Conservation (phyloP, 1,140 invertebrate species). For the Trypoxylus dichotomus region DNA sequence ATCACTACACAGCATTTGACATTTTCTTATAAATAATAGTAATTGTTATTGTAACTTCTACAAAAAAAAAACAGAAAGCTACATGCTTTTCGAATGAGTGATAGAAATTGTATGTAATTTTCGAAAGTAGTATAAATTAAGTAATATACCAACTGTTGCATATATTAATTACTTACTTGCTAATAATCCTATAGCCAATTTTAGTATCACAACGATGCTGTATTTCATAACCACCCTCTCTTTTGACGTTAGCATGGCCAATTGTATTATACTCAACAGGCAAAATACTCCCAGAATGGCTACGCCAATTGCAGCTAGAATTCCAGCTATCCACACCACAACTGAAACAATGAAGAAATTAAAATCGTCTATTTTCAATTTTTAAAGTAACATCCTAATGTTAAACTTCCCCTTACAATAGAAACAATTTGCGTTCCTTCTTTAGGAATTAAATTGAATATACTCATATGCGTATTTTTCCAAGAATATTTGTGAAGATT, state of each 20-base stretch:
- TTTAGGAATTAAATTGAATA: no score
- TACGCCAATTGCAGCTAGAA: slow-evolving; percentile 71
- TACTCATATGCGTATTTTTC: no score
- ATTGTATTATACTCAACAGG: slow-evolving; percentile 74
- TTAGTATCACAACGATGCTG: slow-evolving; percentile 71
- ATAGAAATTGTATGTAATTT: no score
- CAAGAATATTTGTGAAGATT: background rate
- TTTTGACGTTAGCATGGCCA: slow-evolving; percentile 81
- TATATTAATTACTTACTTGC: slow-evolving; percentile 65
- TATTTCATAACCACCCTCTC: slow-evolving; percentile 78
- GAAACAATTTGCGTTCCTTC: no score
- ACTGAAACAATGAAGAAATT: slow-evolving; percentile 59
- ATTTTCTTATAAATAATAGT: no score
- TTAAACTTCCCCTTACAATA: no score
- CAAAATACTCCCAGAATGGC: slow-evolving; percentile 73
- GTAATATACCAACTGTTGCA: background rate
- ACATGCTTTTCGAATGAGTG: no score
- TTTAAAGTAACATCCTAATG: background rate
- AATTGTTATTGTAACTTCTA: no score
- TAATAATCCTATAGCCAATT: slow-evolving; percentile 73
- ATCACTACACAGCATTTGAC: no score
- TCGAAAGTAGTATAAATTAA: no score
- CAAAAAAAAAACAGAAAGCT: no score
- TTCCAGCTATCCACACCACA: slow-evolving; percentile 75
- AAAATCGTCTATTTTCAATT: no score